phyloP scores from a whole-genome alignment of 2,113 vertebrate genomes.

The human (Homo sapiens) region GRCh38 chr2:172312001-172312500 shows the following conservation, averaged over 20 bases:
- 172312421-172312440: background rate
- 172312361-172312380: background rate
- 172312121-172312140: slow-evolving; percentile 80
- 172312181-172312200: background rate
- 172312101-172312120: slow-evolving; percentile 86
- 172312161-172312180: slow-evolving; percentile 83
- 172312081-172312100: slow-evolving; percentile 55
- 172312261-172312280: background rate
- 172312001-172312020: background rate
- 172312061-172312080: slow-evolving; percentile 56
- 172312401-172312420: background rate
- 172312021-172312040: slow-evolving; percentile 57
- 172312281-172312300: background rate
- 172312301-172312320: background rate
- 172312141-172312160: slow-evolving; percentile 81
- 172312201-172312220: background rate
- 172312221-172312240: background rate
- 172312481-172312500: background rate
- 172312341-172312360: background rate
- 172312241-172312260: background rate
- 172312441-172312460: background rate
- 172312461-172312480: background rate
- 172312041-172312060: background rate
- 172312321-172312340: background rate
- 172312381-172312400: background rate